Evolutionary conservation across 2,113 vertebrate genomes (phyloP).

Genomic region (Eretmochelys imbricata): DNA sequence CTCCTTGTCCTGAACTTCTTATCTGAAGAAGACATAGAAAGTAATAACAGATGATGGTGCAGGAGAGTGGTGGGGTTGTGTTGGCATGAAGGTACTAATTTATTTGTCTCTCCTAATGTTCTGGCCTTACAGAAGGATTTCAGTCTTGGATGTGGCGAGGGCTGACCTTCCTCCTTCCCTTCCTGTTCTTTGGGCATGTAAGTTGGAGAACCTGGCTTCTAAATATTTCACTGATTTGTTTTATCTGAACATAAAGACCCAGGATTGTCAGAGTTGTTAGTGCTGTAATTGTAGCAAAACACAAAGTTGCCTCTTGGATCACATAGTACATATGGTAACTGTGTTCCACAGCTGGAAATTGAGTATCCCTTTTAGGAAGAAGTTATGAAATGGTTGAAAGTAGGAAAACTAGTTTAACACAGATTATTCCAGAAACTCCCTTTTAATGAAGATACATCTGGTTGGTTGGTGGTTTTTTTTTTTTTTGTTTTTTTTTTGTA

Average conservation of each 20-base stretch:
- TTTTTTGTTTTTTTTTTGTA: not conserved
- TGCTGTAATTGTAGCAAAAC: fast-evolving
- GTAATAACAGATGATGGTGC: not conserved
- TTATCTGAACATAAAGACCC: not conserved
- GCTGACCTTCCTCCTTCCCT: slow-evolving; percentile 95
- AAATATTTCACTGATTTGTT: too few species aligned
- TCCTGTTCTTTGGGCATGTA: slow-evolving; percentile 97
- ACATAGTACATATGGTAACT: fast-evolving
- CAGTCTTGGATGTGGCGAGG: slow-evolving; percentile 99
- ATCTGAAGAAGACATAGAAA: not conserved
- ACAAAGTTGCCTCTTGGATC: not conserved
- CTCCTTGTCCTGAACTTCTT: not conserved
- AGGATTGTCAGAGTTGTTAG: not conserved
- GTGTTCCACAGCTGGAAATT: not conserved
- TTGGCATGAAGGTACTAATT: not conserved
- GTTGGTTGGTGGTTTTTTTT: not conserved
- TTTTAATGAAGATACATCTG: not conserved
- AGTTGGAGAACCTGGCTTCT: slow-evolving; percentile 68
- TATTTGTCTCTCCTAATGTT: not conserved
- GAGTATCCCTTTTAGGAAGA: not conserved
- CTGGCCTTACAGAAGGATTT: slow-evolving; percentile 90
- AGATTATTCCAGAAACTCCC: not conserved
- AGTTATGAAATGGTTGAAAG: not conserved
- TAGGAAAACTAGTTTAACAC: not conserved
- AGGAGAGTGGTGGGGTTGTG: not conserved